Base-by-base conservation (phyloP, 1,140 invertebrate genomes). In the Pollicipes pollicipes region DNA sequence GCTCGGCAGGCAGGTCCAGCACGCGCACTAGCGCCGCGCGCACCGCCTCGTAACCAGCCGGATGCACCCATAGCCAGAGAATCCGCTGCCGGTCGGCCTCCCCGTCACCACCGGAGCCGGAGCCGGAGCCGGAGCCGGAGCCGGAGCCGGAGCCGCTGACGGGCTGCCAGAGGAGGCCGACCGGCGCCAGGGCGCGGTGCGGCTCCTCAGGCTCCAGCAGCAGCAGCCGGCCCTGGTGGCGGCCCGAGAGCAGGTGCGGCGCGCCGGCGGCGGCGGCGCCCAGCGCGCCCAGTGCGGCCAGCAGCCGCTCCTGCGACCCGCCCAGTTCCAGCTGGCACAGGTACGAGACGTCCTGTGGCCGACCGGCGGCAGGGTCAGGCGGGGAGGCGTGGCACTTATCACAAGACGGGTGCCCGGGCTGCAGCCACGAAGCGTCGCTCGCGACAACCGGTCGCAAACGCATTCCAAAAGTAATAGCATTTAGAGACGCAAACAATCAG, bases 321-420 rank as follows among this genome's bases (percentile, higher is more conserved):
- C 67, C 74, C 17, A 83, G 66, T 71, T 82, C 78, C 68, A 82
- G 77, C 73, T 81, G 82, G 70, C 77, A 77, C 73, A 79, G 71
- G 71, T 78, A 83, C 0, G 82, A 82, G 31, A 78, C 72, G 75
- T 83, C 81, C 78, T 81, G 72, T 68, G 45, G 17, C 13, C 2
- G n/a, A n/a, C n/a, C n/a, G n/a, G n/a, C n/a, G n/a, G n/a, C n/a
- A n/a, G n/a, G n/a, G n/a, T n/a, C n/a, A n/a, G n/a, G n/a, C n/a
- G n/a, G n/a, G n/a, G n/a, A n/a, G n/a, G n/a, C n/a, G n/a, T n/a
- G n/a, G n/a, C n/a, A n/a, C n/a, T n/a, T n/a, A n/a, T n/a, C n/a
- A n/a, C n/a, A n/a, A n/a, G n/a, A n/a, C n/a, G n/a, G n/a, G n/a
- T n/a, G n/a, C n/a, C n/a, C n/a, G n/a, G n/a, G n/a, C n/a, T n/a